Percentiles rank a stretch among this genome's conserved stretches.
Evolutionary conservation across 1,140 invertebrate species (phyloP).

Genomic region (Trachymyrmex septentrionalis): DNA sequence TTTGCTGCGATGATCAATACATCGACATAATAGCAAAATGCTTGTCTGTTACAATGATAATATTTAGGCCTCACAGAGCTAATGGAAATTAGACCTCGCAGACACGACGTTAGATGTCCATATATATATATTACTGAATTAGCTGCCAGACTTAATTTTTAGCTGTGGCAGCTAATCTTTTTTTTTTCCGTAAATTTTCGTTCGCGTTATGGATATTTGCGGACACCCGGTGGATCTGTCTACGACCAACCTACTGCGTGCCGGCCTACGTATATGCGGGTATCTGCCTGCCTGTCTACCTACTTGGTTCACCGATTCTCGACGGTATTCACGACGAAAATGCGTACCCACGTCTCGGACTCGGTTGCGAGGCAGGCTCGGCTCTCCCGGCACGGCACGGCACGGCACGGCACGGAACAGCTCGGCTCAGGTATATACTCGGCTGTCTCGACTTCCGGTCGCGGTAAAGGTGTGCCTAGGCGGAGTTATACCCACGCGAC

Average conservation of each 20-base stretch:
- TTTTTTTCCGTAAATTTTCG: neutral
- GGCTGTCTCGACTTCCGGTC: conserved; percentile 72
- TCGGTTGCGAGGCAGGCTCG: conserved; percentile 41
- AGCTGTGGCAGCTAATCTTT: too few relatives aligned
- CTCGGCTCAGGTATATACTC: conserved; percentile 62
- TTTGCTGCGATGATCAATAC: too few relatives aligned
- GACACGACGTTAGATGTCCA: too few relatives aligned
- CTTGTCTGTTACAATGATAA: too few relatives aligned
- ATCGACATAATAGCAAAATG: too few relatives aligned
- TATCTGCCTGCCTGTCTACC: conserved; percentile 64
- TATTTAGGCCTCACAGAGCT: too few relatives aligned
- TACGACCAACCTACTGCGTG: conserved; percentile 58
- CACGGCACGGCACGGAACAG: neutral
- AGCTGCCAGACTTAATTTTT: too few relatives aligned
- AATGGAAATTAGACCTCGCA: too few relatives aligned
- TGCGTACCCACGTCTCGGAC: conserved; percentile 64
- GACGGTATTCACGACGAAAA: conserved; percentile 65
- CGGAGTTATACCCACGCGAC: conserved; percentile 72
- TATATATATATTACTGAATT: too few relatives aligned
- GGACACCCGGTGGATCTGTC: conserved; percentile 48
- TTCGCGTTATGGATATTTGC: conserved; percentile 3
- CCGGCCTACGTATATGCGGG: conserved; percentile 61
- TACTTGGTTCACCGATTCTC: conserved; percentile 70
- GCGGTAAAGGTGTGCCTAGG: conserved; percentile 71
- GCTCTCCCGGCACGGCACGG: conserved; percentile 28